phyloP scores from a whole-genome alignment of 2,888 invertebrate species.

The Agelastica alni region DNA sequence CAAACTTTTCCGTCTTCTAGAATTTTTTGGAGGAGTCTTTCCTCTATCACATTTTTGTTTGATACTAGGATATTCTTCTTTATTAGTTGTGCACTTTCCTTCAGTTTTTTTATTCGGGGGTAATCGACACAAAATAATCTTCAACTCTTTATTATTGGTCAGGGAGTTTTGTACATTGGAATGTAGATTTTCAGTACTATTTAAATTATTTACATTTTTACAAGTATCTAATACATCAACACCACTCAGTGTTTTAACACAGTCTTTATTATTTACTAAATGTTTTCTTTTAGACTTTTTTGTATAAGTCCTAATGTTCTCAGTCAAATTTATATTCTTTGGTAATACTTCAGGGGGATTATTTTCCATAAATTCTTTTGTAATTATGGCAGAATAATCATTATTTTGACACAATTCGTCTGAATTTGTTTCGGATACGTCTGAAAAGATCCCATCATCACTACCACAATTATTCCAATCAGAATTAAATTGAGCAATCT shows the following conservation, averaged over 20 bases:
- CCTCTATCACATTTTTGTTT: conserved; percentile 38
- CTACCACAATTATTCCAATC: conserved; percentile 13
- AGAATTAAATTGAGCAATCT: conserved; percentile 15
- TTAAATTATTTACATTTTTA: conserved; percentile 38
- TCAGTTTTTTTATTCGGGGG: conserved; percentile 21
- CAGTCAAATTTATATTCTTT: conserved; percentile 38
- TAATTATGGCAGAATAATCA: conserved; percentile 11
- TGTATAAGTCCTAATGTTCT: conserved; percentile 35
- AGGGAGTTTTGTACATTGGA: conserved; percentile 34
- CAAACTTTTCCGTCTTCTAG: conserved; percentile 33
- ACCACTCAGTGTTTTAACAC: conserved; percentile 31
- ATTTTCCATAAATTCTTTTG: conserved; percentile 12
- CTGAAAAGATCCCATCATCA: conserved; percentile 23
- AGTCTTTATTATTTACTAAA: conserved; percentile 33
- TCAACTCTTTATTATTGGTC: conserved; percentile 33
- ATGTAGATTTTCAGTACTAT: conserved; percentile 31
- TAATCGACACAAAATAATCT: conserved; percentile 32
- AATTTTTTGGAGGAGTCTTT: conserved; percentile 34
- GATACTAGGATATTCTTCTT: conserved; percentile 30
- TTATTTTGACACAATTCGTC: conserved; percentile 19
- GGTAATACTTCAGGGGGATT: conserved; percentile 23
- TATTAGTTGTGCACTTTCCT: conserved; percentile 20
- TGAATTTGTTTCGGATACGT: conserved; percentile 18
- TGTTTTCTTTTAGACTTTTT: conserved; percentile 29
- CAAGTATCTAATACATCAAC: conserved; percentile 32